Evolutionary conservation across 2,888 invertebrate species (phyloP).

Genomic region (Ceraclea dissimilis): DNA sequence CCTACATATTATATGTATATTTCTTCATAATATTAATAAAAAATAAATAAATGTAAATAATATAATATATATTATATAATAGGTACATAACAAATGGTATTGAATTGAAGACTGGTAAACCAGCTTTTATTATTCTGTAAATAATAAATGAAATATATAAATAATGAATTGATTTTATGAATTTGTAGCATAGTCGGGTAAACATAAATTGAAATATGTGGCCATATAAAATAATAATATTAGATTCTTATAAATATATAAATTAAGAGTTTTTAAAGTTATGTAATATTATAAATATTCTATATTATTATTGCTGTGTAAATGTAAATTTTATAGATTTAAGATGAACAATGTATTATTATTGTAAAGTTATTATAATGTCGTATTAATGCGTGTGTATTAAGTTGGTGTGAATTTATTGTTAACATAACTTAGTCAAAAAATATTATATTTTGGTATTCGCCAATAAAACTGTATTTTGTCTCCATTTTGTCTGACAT

Average conservation of each 20-base stretch:
- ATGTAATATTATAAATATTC: not conserved
- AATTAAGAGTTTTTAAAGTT: not conserved
- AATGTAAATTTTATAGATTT: constrained; percentile 19
- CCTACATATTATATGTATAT: constrained; percentile 10
- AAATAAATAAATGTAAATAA: not conserved
- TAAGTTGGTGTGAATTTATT: constrained; percentile 24
- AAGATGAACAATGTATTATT: constrained; percentile 7
- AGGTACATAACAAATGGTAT: constrained; percentile 13
- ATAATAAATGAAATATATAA: constrained; percentile 6
- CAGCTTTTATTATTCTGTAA: constrained; percentile 20
- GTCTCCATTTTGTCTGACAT: too few relatives aligned
- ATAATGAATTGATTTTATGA: constrained; percentile 18
- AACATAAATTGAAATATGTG: constrained; percentile 22
- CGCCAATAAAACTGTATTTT: too few relatives aligned
- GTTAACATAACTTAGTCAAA: constrained; percentile 5
- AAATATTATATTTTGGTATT: not conserved
- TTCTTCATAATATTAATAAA: constrained; percentile 5
- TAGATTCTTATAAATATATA: not conserved
- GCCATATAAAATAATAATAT: constrained; percentile 24
- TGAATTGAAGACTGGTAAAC: constrained; percentile 24
- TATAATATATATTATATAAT: not conserved
- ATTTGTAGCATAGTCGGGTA: constrained; percentile 13
- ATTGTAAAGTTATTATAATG: constrained; percentile 12
- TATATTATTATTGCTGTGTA: constrained; percentile 18
- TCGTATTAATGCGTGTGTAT: constrained; percentile 11